Evolutionary conservation across 1,140 invertebrate genomes (phyloP), one percentile per base, ranked within the genome.

Genomic region (Macrobrachium nipponense): DNA sequence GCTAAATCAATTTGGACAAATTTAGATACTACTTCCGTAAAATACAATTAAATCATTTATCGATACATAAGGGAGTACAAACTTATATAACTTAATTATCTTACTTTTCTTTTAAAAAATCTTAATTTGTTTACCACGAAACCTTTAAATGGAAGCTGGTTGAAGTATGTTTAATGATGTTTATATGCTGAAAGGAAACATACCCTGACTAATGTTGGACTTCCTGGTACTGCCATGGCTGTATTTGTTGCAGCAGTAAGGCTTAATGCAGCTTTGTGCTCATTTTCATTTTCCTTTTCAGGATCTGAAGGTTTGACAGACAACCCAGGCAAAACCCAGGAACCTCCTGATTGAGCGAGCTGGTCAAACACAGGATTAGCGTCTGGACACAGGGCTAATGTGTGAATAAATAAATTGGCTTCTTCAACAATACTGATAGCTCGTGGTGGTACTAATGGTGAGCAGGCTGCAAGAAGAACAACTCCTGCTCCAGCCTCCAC

Each of bases 381-480:
- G 36, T 75, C 15, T 7, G 86, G 64, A 51, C 88, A 89, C 8
- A 89, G 59, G 2, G 86, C 86, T 12, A 89, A 15, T 66, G 88
- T 89, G 59, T 89, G 88, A n/a, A 89, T 64, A 23, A 70, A 18
- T 17, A 78, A 17, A 17, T 64, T 58, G 36, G 66, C 44, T 43
- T 77, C 20, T 10, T 61, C 59, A 1, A 43, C 36, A 20, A 80
- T 20, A 23, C 68, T 36, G 58, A 80, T 23, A 1, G 80, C 23
- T 77, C 68, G 51, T 0, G 58, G 62, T 6, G 81, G 43, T 2
- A 87, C 78, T 2, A 23, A 7, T 51, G 88, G 88, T 11, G 62
- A 62, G 44, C 88, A 89, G 1, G 84, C 88, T 20, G 80, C 78
- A 77, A 89, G 23, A 27, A 89, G 62, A 20, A 89, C 23, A n/a